Conservation (phyloP, 2,888 invertebrate species). For the Agrotis exclamationis region DNA sequence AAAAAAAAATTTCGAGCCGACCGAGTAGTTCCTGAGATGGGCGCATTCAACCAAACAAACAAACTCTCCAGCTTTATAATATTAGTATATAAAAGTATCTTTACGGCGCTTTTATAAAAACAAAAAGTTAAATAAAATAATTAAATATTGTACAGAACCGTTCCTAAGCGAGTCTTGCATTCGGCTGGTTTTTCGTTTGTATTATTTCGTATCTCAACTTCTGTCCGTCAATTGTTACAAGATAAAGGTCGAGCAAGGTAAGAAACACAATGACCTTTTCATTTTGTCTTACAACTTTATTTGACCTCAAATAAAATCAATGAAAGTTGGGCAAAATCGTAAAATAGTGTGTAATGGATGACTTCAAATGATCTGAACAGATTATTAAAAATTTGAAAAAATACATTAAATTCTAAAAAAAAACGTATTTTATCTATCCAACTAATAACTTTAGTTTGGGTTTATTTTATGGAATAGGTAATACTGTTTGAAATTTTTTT, state of each 20-base stretch:
- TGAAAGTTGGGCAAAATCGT: slow-evolving; percentile 2
- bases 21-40: no score
- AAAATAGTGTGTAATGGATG: background rate
- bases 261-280: slow-evolving; percentile 11
- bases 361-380: background rate
- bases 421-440: background rate
- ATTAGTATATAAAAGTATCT: no score
- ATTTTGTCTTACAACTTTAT: slow-evolving; percentile 13
- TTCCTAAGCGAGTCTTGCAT: background rate
- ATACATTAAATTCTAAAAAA: no score
- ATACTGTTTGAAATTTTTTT: no score
- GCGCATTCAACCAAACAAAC: no score
- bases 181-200: background rate
- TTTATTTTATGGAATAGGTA: background rate
- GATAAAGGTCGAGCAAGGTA: slow-evolving; percentile 21
- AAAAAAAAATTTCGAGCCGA: no score
- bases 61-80: no score
- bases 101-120: no score
- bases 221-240: slow-evolving; percentile 37
- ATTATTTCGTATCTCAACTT: slow-evolving; percentile 20
- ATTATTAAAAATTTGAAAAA: background rate
- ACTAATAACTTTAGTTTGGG: background rate
- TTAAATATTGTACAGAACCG: background rate
- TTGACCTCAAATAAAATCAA: slow-evolving; percentile 23
- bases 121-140: no score